Evolutionary conservation across 1,140 invertebrate species (phyloP), one percentile per base, ranked within the genome.

Genomic region (Fopius arisanus): DNA sequence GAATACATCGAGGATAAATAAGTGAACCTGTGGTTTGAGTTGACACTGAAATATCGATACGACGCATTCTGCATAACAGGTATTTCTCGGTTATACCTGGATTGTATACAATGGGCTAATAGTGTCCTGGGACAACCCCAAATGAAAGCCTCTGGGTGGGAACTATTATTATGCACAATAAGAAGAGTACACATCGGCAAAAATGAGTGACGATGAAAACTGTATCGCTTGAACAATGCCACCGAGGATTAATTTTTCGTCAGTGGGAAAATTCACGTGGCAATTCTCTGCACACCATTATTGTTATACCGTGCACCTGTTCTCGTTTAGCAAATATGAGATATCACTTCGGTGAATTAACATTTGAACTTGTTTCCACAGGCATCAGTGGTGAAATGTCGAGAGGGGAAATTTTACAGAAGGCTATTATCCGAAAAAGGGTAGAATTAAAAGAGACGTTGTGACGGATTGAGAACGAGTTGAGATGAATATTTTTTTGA

Each of bases 171-270:
- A 28, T 59, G 54, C 23, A 23, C 23, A 3, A 5, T 26, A 28
- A 5, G 54, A 59, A 59, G 26, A 26, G 26, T 59, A 59, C 14
- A 28, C 23, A 59, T 23, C 3, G 10, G 54, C n/a, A 10, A 10
- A 0, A 23, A 59, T 59, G 19, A 59, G 54, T 26, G 54, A n/a
- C 54, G 19, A 12, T 26, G 54, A 0, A 59, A 59, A 59, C 54
- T 59, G 19, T 28, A 59, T 48, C 43, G 54, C 7, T 28, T 2
- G 7, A 59, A 59, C 54, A 59, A 59, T 59, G 23, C 3, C 6
- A 59, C 14, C 3, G 54, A 59, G 54, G 54, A 59, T 26, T 59
- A 26, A 59, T 59, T 59, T 59, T 59, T 26, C 54, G 54, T 59
- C 10, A 26, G 19, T 59, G 54, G 26, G 23, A 59, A 26, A 26